Evolutionary conservation across 1,140 invertebrate species (phyloP).

Genomic region (Aphis craccivora): DNA sequence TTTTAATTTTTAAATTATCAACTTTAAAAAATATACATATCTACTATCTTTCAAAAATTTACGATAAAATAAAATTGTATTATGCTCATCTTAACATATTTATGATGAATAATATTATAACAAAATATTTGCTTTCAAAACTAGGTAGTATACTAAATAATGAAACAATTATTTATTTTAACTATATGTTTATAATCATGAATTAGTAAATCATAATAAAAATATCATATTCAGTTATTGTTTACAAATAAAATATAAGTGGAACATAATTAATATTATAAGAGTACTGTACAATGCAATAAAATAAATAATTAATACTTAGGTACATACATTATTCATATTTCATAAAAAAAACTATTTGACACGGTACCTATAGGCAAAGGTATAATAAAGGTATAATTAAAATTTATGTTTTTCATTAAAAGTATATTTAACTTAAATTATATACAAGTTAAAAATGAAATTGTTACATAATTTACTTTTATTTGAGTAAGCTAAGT

Average conservation of each 20-base stretch:
- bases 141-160: not conserved
- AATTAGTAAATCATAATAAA: conserved; percentile 26
- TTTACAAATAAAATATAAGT: conserved; percentile 38
- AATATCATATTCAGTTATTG: not conserved
- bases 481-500: too few relatives aligned
- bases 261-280: not conserved
- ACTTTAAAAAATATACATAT: too few relatives aligned
- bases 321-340: not conserved
- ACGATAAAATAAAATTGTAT: not conserved
- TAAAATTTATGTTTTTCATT: not conserved
- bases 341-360: not conserved
- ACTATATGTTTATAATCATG: not conserved
- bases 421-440: not conserved
- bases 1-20: not conserved
- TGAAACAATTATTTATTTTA: not conserved
- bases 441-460: too few relatives aligned
- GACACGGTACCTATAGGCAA: not conserved
- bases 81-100: not conserved
- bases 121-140: not conserved
- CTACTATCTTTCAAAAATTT: not conserved
- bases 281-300: not conserved
- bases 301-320: conserved; percentile 22
- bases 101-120: not conserved
- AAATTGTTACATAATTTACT: too few relatives aligned
- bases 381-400: not conserved